Evolutionary conservation across 2,113 vertebrate species (phyloP).

Genomic region (Rhinoderma darwinii): DNA sequence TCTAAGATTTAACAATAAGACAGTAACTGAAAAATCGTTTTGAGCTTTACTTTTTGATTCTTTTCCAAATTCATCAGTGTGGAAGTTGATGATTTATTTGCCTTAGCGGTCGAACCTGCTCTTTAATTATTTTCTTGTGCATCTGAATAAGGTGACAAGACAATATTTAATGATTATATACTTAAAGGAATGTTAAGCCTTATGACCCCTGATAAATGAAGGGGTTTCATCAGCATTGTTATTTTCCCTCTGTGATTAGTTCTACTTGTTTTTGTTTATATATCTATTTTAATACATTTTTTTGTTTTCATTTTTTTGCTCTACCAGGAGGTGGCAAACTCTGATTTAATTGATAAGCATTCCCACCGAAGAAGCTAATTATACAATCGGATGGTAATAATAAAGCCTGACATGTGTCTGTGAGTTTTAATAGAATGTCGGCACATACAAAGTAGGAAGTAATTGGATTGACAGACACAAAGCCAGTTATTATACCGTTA

Average conservation of each 20-base stretch:
- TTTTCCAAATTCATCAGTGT: neutral
- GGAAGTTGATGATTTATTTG: neutral
- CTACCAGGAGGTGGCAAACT: slow-evolving; percentile 25
- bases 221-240: neutral
- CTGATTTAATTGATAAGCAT: slow-evolving; percentile 53
- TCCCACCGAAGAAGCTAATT: slow-evolving; percentile 55
- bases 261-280: neutral
- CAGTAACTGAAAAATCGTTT: too few relatives aligned
- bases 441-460: slow-evolving; percentile 67
- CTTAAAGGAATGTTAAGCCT: neutral
- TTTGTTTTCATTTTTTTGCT: slow-evolving; percentile 35
- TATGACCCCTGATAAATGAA: neutral
- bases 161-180: neutral
- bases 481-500: slow-evolving; percentile 68
- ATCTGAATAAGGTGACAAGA: neutral
- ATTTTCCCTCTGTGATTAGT: neutral
- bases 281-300: neutral
- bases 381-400: slow-evolving; percentile 64
- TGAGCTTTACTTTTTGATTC: too few relatives aligned
- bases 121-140: neutral
- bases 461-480: slow-evolving; percentile 72
- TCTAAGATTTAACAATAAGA: too few relatives aligned
- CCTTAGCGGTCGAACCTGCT: neutral
- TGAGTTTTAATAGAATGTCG: slow-evolving; percentile 67
- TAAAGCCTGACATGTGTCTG: slow-evolving; percentile 68